Base-by-base conservation (phyloP, 1,140 invertebrate species). In the Penaeus vannamei region DNA sequence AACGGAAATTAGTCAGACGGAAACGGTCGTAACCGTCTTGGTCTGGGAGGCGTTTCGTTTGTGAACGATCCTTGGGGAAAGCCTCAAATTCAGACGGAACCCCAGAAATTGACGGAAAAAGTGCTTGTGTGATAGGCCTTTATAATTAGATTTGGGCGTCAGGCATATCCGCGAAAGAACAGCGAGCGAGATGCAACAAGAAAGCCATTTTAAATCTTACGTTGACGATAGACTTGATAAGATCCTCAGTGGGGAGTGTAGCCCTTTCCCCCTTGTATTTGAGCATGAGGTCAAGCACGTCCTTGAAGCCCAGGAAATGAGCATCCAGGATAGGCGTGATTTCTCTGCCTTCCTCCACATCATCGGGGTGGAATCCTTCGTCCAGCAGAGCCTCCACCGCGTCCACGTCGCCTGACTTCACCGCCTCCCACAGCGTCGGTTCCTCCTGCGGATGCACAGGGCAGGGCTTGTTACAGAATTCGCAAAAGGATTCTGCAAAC, bases 381-480 rank as follows among this genome's bases (percentile, higher is more conserved):
- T 82, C 59, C 26, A 84, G 61, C 60, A 84, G 29, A 14, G 29
- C 59, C 59, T 64, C 61, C 29, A 84, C 82, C 17, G 36, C 60
- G 5, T 84, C 82, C 32, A 32, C 19, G 12, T 84, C 26, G 14
- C 61, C 82, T 32, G 36, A 26, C 61, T 36, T 23, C 82, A 84
- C 82, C 19, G 82, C 60, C 61, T 84, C 82, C 82, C 82, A 84
- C 32, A 84, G 82, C 14, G 61, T 64, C 29, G 22, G 61, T 61
- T 84, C 82, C 32, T 84, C 79, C 79, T 80, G 36, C 2, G 14
- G 53, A 53, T 53, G 53, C 0, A 17, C 1, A 14, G 46, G 46
- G 10, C 46, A 14, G 46, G 53, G 53, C 53, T 53, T 53, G 53
- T 53, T 53, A 17, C 53, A 53, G 17, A 53, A 14, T 53, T 53